Conservation (phyloP, 2,113 vertebrate species). For the Indicator maculatus region DNA sequence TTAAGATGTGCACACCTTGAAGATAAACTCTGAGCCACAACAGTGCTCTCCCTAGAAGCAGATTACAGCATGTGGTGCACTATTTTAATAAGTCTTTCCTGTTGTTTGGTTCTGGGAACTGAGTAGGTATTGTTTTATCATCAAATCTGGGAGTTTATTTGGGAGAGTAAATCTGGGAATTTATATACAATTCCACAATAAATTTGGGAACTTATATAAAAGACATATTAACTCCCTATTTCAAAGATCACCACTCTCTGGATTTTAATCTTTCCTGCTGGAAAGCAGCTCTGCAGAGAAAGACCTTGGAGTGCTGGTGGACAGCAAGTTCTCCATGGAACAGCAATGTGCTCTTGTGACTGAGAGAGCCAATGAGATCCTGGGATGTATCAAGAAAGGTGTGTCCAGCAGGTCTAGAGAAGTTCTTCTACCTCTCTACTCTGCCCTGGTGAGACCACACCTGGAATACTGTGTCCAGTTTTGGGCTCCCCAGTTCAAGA, state of each 20-base stretch:
- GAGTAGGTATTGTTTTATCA: neutral
- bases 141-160: neutral
- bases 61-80: neutral
- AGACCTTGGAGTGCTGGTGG: too few species aligned
- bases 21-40: neutral
- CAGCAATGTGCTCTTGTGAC: too few species aligned
- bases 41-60: neutral
- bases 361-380: too few species aligned
- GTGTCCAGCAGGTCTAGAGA: too few species aligned
- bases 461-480: too few species aligned
- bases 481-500: too few species aligned
- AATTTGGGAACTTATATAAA: neutral
- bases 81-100: neutral
- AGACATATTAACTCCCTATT: neutral
- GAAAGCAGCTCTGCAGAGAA: too few species aligned
- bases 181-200: neutral
- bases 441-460: too few species aligned
- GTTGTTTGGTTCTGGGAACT: fast-evolving
- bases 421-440: too few species aligned
- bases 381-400: too few species aligned
- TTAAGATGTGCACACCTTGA: neutral
- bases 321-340: too few species aligned
- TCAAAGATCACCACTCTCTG: neutral
- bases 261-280: neutral
- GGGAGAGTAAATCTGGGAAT: neutral